Conservation (phyloP, 2,113 vertebrate genomes). For the Oriolus oriolus region DNA sequence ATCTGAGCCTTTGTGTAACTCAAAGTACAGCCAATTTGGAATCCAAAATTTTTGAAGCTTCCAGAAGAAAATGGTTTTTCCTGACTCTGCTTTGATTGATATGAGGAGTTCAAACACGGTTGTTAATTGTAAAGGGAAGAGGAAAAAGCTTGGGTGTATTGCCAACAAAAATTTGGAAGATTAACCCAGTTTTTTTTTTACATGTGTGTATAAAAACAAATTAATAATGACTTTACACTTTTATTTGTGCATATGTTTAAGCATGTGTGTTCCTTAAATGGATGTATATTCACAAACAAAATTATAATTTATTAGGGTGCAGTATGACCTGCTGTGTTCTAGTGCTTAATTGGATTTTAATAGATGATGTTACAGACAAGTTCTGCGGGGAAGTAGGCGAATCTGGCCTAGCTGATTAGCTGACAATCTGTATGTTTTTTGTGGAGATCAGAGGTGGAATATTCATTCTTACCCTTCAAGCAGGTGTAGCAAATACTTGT, state of each 20-base stretch:
- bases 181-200: background rate
- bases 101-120: background rate
- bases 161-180: background rate
- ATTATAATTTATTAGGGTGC: background rate
- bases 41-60: background rate
- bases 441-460: background rate
- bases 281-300: background rate
- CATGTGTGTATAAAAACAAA: fast-evolving
- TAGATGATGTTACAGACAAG: background rate
- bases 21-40: background rate
- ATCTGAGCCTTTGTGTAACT: background rate
- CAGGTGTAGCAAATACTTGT: background rate
- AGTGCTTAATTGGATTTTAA: background rate
- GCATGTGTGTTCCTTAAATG: background rate
- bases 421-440: background rate
- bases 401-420: background rate
- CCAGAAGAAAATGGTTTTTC: background rate
- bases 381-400: background rate
- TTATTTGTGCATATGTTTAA: background rate
- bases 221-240: background rate
- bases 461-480: background rate
- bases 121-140: background rate
- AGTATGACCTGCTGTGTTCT: background rate
- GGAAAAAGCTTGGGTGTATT: background rate
- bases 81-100: background rate